phyloP scores from a whole-genome alignment of 2,113 vertebrate species.

The Malurus elegans region DNA sequence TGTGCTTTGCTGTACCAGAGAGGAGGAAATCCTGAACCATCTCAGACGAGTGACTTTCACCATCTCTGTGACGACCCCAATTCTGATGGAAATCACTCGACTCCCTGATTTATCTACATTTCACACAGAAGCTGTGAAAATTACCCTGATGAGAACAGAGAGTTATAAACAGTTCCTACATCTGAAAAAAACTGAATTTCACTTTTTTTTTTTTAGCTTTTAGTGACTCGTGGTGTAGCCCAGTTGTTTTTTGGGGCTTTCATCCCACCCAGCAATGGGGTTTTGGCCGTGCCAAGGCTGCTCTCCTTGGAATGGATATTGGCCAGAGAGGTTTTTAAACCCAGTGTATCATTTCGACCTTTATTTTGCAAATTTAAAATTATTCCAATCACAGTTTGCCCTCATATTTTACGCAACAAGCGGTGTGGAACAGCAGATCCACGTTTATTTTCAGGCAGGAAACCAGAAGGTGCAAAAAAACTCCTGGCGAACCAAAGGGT shows the following conservation, averaged over 20 bases:
- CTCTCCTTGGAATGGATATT: neutral
- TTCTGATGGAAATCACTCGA: neutral
- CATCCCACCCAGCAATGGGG: neutral
- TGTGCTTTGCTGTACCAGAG: neutral
- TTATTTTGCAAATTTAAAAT: neutral
- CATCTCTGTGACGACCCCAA: neutral
- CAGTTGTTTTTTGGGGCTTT: neutral
- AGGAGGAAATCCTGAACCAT: neutral
- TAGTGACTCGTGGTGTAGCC: neutral
- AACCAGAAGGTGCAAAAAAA: slow-evolving; percentile 1
- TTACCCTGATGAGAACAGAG: neutral
- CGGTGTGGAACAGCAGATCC: neutral
- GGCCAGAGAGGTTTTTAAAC: neutral
- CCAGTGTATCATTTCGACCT: accelerated
- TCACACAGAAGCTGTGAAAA: neutral
- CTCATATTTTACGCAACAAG: neutral
- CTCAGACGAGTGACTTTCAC: neutral
- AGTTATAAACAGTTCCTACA: neutral
- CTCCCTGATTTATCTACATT: neutral
- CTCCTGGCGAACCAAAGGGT: neutral
- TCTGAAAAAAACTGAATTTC: neutral
- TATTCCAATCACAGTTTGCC: neutral
- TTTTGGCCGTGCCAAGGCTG: neutral
- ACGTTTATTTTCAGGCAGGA: slow-evolving; percentile 30
- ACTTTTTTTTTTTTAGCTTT: neutral